Evolutionary conservation across 2,797 vertebrate genomes (phyloP).

Genomic region (Eulemur coronatus): DNA sequence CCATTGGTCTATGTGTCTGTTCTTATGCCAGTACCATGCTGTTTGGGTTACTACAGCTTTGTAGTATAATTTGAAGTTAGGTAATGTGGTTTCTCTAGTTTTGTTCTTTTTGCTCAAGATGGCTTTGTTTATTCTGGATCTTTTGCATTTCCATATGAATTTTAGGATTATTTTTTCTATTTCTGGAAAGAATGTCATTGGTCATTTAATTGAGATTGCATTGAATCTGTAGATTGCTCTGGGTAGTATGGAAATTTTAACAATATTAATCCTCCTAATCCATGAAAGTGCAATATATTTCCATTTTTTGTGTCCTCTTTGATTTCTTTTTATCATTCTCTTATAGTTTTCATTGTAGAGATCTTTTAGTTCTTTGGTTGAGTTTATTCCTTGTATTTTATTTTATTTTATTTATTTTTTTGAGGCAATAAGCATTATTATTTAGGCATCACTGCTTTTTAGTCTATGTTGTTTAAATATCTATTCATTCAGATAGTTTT

Average conservation of each 20-base stretch:
- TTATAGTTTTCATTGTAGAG: not conserved
- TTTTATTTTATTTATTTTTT: not conserved
- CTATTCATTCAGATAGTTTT: too few relatives aligned
- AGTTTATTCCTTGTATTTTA: not conserved
- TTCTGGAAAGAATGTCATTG: not conserved
- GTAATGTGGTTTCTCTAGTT: not conserved
- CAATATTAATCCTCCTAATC: not conserved
- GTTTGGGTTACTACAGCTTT: not conserved
- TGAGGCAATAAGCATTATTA: too few relatives aligned
- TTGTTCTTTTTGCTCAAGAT: not conserved
- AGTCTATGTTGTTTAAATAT: too few relatives aligned
- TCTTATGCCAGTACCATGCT: not conserved
- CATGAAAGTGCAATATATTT: not conserved
- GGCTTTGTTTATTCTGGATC: not conserved
- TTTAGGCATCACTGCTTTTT: too few relatives aligned
- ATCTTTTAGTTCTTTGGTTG: not conserved
- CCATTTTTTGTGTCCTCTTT: not conserved
- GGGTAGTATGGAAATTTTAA: not conserved
- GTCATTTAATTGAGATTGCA: not conserved
- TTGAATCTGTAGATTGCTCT: not conserved
- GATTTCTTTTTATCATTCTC: not conserved
- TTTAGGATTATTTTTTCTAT: not conserved
- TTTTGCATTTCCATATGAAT: not conserved
- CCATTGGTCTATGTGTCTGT: not conserved
- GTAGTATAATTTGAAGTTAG: not conserved